Evolutionary conservation across 2,888 invertebrate species (phyloP).

Genomic region (Caenorhabditis sp.): DNA sequence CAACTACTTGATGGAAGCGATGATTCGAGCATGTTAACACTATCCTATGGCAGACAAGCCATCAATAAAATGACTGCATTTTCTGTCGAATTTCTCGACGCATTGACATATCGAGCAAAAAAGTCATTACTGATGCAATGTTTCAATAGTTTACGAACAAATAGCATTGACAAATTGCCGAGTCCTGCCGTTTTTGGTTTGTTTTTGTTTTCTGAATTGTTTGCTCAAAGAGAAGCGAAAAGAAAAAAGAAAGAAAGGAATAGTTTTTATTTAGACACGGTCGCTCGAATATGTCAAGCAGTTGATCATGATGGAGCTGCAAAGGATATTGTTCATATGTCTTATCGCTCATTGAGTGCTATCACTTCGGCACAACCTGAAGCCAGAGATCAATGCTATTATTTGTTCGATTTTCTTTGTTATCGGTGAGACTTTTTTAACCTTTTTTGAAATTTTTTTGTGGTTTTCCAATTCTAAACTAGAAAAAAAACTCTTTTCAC

Average conservation of each 20-base stretch:
- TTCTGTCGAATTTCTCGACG: constrained; percentile 50
- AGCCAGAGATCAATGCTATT: constrained; percentile 31
- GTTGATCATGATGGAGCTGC: constrained; percentile 28
- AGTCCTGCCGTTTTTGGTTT: constrained; percentile 39
- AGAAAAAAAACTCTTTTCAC: too few relatives aligned
- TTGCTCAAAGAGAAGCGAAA: not conserved
- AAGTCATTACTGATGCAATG: constrained; percentile 22
- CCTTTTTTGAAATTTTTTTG: too few relatives aligned
- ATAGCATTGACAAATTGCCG: constrained; percentile 14
- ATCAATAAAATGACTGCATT: constrained; percentile 30
- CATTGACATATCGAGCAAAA: constrained; percentile 57
- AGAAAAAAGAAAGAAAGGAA: not conserved
- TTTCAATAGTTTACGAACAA: constrained; percentile 6
- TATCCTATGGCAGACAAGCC: constrained; percentile 32
- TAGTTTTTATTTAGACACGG: constrained; percentile 8
- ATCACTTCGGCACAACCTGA: not conserved
- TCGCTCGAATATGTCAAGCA: constrained; percentile 16
- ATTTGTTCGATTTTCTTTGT: constrained; percentile 31
- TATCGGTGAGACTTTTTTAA: constrained; percentile 4
- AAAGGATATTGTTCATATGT: constrained; percentile 16
- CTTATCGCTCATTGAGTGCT: constrained; percentile 11
- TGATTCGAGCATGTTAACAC: constrained; percentile 16
- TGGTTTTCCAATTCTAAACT: too few relatives aligned
- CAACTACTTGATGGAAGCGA: constrained; percentile 20
- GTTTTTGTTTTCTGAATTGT: not conserved